Base-by-base conservation (phyloP, 2,113 vertebrate genomes). In the Peucedramus taeniatus region DNA sequence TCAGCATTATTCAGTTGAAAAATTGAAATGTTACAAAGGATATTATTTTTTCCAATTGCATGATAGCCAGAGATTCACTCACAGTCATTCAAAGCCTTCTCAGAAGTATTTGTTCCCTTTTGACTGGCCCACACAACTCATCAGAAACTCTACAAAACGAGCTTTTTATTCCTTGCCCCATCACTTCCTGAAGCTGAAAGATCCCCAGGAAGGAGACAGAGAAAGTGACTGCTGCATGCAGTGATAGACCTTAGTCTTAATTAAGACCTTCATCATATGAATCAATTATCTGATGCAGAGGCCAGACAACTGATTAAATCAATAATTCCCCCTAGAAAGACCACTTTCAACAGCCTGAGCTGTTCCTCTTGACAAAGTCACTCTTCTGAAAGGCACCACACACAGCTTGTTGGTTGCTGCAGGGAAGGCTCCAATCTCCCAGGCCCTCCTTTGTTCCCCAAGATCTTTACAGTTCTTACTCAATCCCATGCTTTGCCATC, bases 11-110 rank as follows among this genome's bases (percentile, higher is more conserved):
- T 17, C 59, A 93, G 71, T 54, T 87, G 51, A 84, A 87, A 77
- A 84, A 35, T 20, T 42, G 40, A 84, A 70, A 78, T 63, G 39
- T 47, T 89, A 70, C 60, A 74, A 78, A 84, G 69, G 26, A 94
- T 65, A 71, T 70, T 18, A 77, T 39, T 93, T 96, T 95, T 45
- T 50, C 22, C 39, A 50, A 31, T 44, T 89, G 69, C 69, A 93
- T 89, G 83, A 89, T 84, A 93, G 91, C 83, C 77, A 89, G 83
- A 70, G 21, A 89, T 84, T 53, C 16, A 15, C 50, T 91, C 60
- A 17, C 31, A 84, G 39, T 75, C 60, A 71, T 44, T 84, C 92
- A 87, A 94, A 82, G 74, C 21, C 35, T 90, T 85, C 70, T 92
- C 63, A 85, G 44, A 72, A 93, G 47, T 54, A 59, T 79, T 87